A percentile compares a stretch with the other conserved stretches of the same genome.
Conservation (phyloP, 2,888 invertebrate genomes). For the Heliconius ismenius region DNA sequence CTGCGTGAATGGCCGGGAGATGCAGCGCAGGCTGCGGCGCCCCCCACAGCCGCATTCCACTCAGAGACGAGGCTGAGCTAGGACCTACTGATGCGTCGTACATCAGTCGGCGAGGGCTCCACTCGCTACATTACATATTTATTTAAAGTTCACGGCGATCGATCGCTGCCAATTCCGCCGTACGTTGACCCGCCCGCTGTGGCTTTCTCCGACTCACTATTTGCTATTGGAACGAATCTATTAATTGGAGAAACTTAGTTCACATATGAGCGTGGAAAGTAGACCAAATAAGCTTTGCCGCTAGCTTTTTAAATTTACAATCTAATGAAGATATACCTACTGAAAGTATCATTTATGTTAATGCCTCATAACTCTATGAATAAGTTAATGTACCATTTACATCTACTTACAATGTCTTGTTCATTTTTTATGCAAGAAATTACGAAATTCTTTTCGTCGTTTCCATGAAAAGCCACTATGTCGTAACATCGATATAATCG, state of each 20-base stretch:
- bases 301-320: slow-evolving; percentile 20
- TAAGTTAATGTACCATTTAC: slow-evolving; percentile 8
- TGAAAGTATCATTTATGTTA: slow-evolving; percentile 8
- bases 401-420: slow-evolving; percentile 3
- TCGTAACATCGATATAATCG: slow-evolving; percentile 32
- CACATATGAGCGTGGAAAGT: slow-evolving; percentile 81
- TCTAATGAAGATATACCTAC: slow-evolving; percentile 9
- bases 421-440: neutral
- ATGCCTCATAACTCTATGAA: slow-evolving; percentile 1
- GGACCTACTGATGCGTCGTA: slow-evolving; percentile 2
- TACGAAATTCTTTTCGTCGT: slow-evolving; percentile 1
- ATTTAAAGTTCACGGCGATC: slow-evolving; percentile 73
- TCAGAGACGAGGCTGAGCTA: slow-evolving; percentile 51
- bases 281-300: slow-evolving; percentile 50
- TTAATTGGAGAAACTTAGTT: slow-evolving; percentile 82
- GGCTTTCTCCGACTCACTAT: slow-evolving; percentile 78
- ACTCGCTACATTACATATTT: slow-evolving; percentile 69
- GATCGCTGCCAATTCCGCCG: slow-evolving; percentile 75
- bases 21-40: slow-evolving; percentile 66
- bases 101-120: neutral
- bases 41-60: slow-evolving; percentile 69
- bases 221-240: slow-evolving; percentile 82
- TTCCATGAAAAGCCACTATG: slow-evolving; percentile 2
- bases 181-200: slow-evolving; percentile 75
- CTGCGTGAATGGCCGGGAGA: slow-evolving; percentile 79